Percentiles rank a stretch among this genome's conserved stretches.
phyloP scores from a whole-genome alignment of 2,797 vertebrate genomes.

The Acipenser transmontanus region DNA sequence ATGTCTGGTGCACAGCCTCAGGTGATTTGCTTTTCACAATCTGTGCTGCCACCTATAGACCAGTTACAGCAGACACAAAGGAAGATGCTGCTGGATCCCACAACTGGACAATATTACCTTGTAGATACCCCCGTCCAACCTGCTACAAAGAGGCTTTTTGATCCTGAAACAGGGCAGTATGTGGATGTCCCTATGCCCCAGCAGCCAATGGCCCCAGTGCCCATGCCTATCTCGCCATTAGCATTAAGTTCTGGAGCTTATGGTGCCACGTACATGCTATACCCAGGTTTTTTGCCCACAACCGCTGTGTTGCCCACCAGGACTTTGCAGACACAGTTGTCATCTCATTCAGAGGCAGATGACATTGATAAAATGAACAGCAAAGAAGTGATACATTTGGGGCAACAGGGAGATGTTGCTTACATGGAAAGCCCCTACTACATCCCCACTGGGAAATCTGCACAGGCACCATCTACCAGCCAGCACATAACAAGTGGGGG shows the following conservation, averaged over 20 bases:
- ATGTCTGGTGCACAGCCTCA: conserved; percentile 53
- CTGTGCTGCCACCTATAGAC: conserved; percentile 31
- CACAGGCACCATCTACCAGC: conserved; percentile 32
- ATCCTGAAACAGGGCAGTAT: conserved; percentile 88
- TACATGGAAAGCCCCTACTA: conserved; percentile 74
- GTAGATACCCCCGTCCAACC: conserved; percentile 81
- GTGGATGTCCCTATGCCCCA: conserved; percentile 80
- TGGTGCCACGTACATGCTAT: conserved; percentile 80
- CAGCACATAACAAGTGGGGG: conserved; percentile 44
- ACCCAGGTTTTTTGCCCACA: conserved; percentile 60
- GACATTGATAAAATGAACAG: conserved; percentile 26
- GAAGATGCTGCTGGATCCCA: conserved; percentile 86
- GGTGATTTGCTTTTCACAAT: conserved; percentile 62
- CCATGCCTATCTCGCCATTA: conserved; percentile 26
- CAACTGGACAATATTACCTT: conserved; percentile 89
- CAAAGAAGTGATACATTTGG: conserved; percentile 22
- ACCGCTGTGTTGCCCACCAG: conserved; percentile 62
- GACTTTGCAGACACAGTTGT: conserved; percentile 35
- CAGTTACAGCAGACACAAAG: conserved; percentile 61
- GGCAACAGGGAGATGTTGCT: conserved; percentile 44
- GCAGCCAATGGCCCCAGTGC: conserved; percentile 57
- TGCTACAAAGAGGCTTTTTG: conserved; percentile 79
- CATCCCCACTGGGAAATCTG: conserved; percentile 58
- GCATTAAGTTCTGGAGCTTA: conserved; percentile 69
- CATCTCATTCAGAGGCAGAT: conserved; percentile 43